Conservation (phyloP, 1,140 invertebrate species). For the Euura lappo region DNA sequence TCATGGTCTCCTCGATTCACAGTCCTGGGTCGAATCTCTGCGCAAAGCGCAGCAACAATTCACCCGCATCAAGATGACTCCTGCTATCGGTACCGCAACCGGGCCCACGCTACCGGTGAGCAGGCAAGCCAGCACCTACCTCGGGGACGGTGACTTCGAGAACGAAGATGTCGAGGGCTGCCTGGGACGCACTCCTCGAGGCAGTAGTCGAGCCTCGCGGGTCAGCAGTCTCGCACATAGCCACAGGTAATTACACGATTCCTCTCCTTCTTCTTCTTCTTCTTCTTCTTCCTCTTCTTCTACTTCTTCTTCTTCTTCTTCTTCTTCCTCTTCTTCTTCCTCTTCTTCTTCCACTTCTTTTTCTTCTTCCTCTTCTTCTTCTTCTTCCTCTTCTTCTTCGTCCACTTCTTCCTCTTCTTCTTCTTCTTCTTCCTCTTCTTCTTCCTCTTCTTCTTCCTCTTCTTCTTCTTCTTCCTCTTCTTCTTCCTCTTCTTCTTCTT, state of each 20-base stretch:
- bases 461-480: too few species aligned
- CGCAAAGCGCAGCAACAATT: slow-evolving; percentile 55
- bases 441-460: too few species aligned
- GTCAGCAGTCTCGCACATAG: slow-evolving; percentile 71
- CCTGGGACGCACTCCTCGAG: slow-evolving; percentile 50
- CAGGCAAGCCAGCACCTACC: slow-evolving; percentile 49
- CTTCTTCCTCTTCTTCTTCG: too few species aligned
- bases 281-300: not conserved
- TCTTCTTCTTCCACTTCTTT: too few species aligned
- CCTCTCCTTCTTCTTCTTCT: not conserved
- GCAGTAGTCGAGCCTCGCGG: slow-evolving; percentile 60
- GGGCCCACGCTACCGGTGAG: slow-evolving; percentile 35
- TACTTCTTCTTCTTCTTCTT: not conserved
- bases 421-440: too few species aligned
- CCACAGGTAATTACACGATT: slow-evolving; percentile 56
- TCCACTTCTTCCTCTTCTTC: not conserved
- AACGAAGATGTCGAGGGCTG: slow-evolving; percentile 48
- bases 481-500: not conserved
- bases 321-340: too few species aligned
- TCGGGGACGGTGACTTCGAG: slow-evolving; percentile 53
- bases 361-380: too few species aligned
- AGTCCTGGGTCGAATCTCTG: slow-evolving; percentile 57
- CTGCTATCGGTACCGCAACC: slow-evolving; percentile 36
- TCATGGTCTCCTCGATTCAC: slow-evolving; percentile 5
- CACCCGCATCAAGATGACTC: slow-evolving; percentile 46